Evolutionary conservation across 2,113 vertebrate species (phyloP).

Genomic region (Amphiprion ocellaris): DNA sequence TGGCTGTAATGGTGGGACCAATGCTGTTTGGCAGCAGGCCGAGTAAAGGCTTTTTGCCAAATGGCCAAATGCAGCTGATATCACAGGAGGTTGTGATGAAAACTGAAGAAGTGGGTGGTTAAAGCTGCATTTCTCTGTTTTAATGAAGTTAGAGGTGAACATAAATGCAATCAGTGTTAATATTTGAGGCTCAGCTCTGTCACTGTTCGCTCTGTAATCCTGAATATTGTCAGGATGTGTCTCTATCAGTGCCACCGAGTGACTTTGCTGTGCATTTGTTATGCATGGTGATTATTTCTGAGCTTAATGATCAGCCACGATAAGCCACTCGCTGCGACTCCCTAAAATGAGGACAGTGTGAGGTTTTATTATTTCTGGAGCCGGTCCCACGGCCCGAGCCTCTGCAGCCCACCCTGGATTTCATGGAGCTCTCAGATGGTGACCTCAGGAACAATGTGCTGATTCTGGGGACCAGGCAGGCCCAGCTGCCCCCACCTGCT

Average conservation of each 20-base stretch:
- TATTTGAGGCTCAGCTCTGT: not conserved
- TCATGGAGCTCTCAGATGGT: conserved; percentile 64
- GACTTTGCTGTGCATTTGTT: conserved; percentile 13
- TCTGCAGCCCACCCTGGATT: conserved; percentile 63
- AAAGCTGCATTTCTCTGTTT: not conserved
- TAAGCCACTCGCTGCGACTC: conserved; percentile 30
- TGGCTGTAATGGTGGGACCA: no score
- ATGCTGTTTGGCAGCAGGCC: no score
- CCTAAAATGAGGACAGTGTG: conserved; percentile 11
- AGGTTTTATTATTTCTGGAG: conserved; percentile 65
- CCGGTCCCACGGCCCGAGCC: conserved; percentile 39
- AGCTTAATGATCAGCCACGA: conserved; percentile 40
- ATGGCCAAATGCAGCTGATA: not conserved
- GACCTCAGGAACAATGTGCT: conserved; percentile 64
- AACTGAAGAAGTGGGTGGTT: not conserved
- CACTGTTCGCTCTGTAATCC: not conserved
- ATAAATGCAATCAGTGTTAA: not conserved
- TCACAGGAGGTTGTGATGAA: not conserved
- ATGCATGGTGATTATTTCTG: conserved; percentile 24
- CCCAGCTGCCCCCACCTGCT: conserved; percentile 70
- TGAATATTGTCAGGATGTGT: not conserved
- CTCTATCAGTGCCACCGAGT: conserved; percentile 2
- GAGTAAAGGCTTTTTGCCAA: not conserved
- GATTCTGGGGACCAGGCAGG: conserved; percentile 43
- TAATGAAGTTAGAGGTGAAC: not conserved